These are phyloP conservation scores for Zosterops hypoxanthus DNA, from an alignment of 2,113 vertebrate genomes.

Conservation along the genomic window DNA sequence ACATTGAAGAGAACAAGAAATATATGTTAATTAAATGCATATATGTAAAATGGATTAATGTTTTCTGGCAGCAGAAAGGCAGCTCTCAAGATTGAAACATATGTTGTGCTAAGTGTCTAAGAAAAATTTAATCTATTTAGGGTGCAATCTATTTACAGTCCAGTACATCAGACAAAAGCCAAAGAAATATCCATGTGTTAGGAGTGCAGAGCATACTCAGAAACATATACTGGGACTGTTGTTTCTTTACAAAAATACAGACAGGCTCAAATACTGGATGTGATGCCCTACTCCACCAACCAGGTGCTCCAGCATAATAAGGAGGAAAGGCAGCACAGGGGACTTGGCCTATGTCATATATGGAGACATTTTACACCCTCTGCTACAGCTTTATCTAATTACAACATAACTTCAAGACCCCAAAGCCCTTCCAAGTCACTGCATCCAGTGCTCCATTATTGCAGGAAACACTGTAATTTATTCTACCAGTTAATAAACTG, in stretches of 20 bases:
- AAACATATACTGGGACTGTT: neutral
- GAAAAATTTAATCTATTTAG: neutral
- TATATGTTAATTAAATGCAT: neutral
- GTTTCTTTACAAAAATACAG: neutral
- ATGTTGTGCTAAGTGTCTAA: neutral
- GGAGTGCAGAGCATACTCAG: neutral
- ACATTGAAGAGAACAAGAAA: neutral
- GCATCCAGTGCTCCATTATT: neutral
- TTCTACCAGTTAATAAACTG: neutral
- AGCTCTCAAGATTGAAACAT: neutral
- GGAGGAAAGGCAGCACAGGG: neutral
- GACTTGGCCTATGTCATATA: neutral
- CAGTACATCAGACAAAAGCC: neutral
- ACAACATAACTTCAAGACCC: neutral
- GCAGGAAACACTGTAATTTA: neutral
- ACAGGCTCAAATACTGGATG: neutral
- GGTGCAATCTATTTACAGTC: neutral
- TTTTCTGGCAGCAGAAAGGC: constrained; percentile 30
- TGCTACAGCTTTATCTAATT: neutral
- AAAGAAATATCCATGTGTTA: neutral
- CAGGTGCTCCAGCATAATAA: neutral
- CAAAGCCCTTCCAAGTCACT: neutral
- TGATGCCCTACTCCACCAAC: neutral
- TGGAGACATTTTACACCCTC: neutral
- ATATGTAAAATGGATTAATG: neutral